Evolutionary conservation across 37 sponge, comb jelly and placozoan genomes (phyloP), one percentile per base, ranked within the genome.

Genomic region (Petrosia ficiformis): DNA sequence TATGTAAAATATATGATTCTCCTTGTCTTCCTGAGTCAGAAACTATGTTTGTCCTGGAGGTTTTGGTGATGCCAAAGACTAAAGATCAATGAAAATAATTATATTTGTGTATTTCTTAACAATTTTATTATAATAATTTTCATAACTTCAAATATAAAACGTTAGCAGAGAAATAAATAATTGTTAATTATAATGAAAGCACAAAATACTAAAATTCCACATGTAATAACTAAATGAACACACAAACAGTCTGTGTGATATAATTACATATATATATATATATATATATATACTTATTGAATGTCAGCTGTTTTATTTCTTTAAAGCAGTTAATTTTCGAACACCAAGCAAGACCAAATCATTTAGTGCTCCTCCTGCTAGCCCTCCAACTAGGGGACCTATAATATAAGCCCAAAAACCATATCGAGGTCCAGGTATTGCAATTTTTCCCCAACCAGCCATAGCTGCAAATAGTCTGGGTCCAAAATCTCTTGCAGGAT

Each of bases 1-100:
- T 98, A 82, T 98, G 99, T 64, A 98, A 98, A 71, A 98, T 98
- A 25, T 98, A 98, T 77, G 99, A 98, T 59, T 96, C 96, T 28
- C 99, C 99, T 32, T 98, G 99, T 57, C 82, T 98, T 0, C 99
- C 99, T 24, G 99, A 98, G 71, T 75, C 94, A 32, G 99, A 98
- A 59, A 96, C 99, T 32, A 92, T 98, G 94, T 98, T 98, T 85
- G 94, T 76, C 65, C 91, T 31, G 96, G 93, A 71, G 99, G 99
- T 4, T 93, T 98, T 73, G 96, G 96, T 24, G 99, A 98, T 69
- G 86, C 91, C 39, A 98, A 98, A 70, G 99, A n/a, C n/a, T n/a
- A n/a, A n/a, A n/a, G n/a, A 98, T 81, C 95, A 67, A 85, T 14
- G 28, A 36, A 32, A 5, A 54, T n/a, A n/a, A n/a, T n/a, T n/a